Base-by-base conservation (phyloP, 2,888 invertebrate genomes). In the Drosophila prolongata region DNA sequence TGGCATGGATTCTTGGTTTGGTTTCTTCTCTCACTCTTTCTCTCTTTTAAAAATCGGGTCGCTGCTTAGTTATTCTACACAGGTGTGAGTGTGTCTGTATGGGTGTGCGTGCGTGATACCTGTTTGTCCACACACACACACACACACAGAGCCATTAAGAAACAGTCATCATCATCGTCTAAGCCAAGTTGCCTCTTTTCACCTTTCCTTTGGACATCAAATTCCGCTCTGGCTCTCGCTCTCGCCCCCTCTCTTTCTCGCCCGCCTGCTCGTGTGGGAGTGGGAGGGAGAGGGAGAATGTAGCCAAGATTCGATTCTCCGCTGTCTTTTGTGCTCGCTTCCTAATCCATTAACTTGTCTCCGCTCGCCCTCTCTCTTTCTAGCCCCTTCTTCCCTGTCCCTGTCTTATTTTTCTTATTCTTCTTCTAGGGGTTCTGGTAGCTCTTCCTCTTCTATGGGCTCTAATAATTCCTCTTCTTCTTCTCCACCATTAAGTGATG, bases 51-150 rank as follows among this genome's bases (percentile, higher is more conserved):
- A 82, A 87, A 87, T 82, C 84, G 77, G 84, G 85, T 79, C 81
- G 81, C 79, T 81, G 85, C 54, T 81, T 81, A 79, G 74, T 79
- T 75, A 83, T 83, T 87, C 87, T 78, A 78, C 56, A 69, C 74
- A 83, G 52, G 54, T 61, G 57, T 43, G 34, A 16, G 27, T 47
- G 38, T 42, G 10, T 55, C 27, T 37, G 37, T 6, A 1, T 30
- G 53, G 55, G 44, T 52, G 68, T 58, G 53, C 35, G 49, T 49
- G 44, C n/a, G 49, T 49, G 35, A 49, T 49, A 49, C 49, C 49
- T 49, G 49, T 49, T 49, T 49, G 49, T 35, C 35, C 72, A 50
- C 70, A 60, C 54, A 60, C 38, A 57, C 38, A 57, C 19, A 58
- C 46, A 59, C 60, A 30, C 30, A 30, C 30, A 59, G 44, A 6